Evolutionary conservation across 1,140 invertebrate species (phyloP).

Genomic region (Leptinotarsa undecemlineata): DNA sequence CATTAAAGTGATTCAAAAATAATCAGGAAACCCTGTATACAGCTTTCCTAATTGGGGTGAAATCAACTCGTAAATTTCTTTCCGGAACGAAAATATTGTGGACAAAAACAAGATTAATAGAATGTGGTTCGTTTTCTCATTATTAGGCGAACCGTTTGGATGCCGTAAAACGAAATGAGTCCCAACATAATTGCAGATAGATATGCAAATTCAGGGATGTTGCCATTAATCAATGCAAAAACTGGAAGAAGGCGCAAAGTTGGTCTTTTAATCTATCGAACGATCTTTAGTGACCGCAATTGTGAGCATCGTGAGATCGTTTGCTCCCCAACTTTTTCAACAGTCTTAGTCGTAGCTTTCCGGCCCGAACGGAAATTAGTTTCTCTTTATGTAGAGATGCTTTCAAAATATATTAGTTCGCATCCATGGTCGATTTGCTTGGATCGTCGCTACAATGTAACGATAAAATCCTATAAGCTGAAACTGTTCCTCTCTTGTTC

Average conservation of each 20-base stretch:
- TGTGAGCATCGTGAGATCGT: slow-evolving; percentile 33
- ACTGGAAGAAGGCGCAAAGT: slow-evolving; percentile 18
- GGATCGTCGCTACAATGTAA: slow-evolving; percentile 38
- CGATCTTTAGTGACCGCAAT: slow-evolving; percentile 42
- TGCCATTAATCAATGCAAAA: slow-evolving; percentile 21
- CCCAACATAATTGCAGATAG: slow-evolving; percentile 12
- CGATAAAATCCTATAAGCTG: slow-evolving; percentile 35
- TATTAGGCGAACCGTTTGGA: not conserved
- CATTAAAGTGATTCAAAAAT: not conserved
- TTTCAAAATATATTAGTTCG: slow-evolving; percentile 42
- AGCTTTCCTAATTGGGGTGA: not conserved
- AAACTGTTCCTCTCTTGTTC: not conserved
- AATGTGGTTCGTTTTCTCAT: not conserved
- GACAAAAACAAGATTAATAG: not conserved
- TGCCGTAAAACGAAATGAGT: not conserved
- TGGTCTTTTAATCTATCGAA: slow-evolving; percentile 38
- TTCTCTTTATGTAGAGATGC: slow-evolving; percentile 43
- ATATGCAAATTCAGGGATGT: slow-evolving; percentile 15
- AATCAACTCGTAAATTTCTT: not conserved
- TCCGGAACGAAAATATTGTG: not conserved
- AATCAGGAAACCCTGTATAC: not conserved
- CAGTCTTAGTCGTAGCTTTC: slow-evolving; percentile 38
- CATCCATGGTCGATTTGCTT: slow-evolving; percentile 42
- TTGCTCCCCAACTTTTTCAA: slow-evolving; percentile 34
- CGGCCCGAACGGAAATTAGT: slow-evolving; percentile 44